Evolutionary conservation across 1,140 invertebrate genomes (phyloP), one percentile per base, ranked within the genome.

Genomic region (Plodia interpunctella): DNA sequence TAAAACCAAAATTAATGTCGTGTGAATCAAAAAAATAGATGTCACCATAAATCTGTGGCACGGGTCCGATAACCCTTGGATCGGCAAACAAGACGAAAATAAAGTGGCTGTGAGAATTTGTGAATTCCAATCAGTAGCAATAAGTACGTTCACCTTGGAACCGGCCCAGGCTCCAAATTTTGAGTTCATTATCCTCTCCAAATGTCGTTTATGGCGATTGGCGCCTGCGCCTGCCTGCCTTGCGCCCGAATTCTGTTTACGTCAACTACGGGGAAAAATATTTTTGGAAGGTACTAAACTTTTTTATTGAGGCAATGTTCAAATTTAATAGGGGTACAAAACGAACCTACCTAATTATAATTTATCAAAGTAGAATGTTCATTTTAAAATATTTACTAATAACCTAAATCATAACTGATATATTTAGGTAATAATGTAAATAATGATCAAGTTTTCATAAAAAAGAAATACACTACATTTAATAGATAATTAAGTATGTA

Each of bases 141-240:
- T 75, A 73, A 70, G 81, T 86, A 65, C 86, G 74, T 85, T 89
- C 70, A 89, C 83, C 86, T 81, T 76, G 62, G 81, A 86, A 89
- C 86, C 84, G 86, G 86, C 74, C 81, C 72, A 72, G 68, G 69
- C 74, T 71, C 65, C 73, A 67, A 80, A 83, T 66, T 76, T 65
- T 65, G 66, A 77, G 86, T 88, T 87, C 86, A 85, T 74, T 79
- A 86, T 88, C 83, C 86, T 81, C 78, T 52, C 62, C 38, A 78
- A 79, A 80, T 82, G 75, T 74, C 81, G 78, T 74, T 77, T 76
- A 76, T 65, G 67, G 66, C 54, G 21, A 53, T n/a, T 53, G 51
- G 53, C 63, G 56, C 68, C 66, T 32, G 30, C 30, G 30, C 30
- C 30, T 60, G 61, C 70, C 56, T 61, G 32, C 65, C 59, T 74